These are phyloP conservation scores for Ariolimax columbianus DNA, from an alignment of 2,888 invertebrate genomes.

Conservation along the genomic window DNA sequence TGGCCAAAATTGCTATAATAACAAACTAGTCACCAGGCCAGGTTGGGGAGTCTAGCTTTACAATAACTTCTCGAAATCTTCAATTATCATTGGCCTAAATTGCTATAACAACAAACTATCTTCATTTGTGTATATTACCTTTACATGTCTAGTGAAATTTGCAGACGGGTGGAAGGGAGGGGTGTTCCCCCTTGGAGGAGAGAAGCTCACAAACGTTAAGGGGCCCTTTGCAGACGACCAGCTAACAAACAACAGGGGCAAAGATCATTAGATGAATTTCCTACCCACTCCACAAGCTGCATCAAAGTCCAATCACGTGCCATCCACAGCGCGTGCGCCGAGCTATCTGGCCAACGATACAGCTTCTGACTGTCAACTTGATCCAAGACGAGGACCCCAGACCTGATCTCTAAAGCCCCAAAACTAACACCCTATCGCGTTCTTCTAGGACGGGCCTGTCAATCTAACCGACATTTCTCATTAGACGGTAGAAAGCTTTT, in stretches of 20 bases:
- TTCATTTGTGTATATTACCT: no score
- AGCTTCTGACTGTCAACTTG: constrained; percentile 48
- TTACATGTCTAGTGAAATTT: no score
- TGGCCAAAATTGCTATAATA: no score
- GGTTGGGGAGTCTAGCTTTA: no score
- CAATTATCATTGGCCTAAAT: no score
- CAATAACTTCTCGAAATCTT: no score
- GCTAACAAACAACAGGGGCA: background rate
- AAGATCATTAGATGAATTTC: constrained; percentile 1
- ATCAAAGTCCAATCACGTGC: constrained; percentile 53
- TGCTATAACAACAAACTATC: no score
- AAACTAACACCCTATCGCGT: constrained; percentile 58
- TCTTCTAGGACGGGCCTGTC: constrained; percentile 55
- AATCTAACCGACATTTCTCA: constrained; percentile 60
- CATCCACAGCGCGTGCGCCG: constrained; percentile 34
- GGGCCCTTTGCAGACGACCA: no score
- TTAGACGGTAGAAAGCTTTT: constrained; percentile 55
- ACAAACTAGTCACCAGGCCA: no score
- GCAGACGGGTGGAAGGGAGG: no score
- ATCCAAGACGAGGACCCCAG: constrained; percentile 29
- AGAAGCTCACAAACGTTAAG: no score
- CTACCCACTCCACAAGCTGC: constrained; percentile 34
- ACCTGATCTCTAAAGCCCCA: constrained; percentile 56
- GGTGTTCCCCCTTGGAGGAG: no score
- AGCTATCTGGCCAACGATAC: constrained; percentile 36